Conservation (phyloP, 2,797 vertebrate species). For the Thamnophis elegans region DNA sequence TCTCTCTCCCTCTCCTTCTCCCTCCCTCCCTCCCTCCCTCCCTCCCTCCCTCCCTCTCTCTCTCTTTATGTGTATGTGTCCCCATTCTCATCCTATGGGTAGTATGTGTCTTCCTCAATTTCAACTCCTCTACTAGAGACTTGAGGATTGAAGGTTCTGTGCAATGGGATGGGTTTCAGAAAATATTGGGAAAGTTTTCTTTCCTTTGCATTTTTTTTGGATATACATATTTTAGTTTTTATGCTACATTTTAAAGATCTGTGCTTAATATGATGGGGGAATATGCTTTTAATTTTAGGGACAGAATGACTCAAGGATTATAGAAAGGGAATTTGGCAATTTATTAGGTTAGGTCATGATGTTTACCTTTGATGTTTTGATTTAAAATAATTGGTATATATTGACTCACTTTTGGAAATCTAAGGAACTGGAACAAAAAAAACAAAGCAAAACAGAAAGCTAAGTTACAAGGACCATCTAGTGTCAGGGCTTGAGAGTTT, state of each 20-base stretch:
- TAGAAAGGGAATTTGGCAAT: neutral
- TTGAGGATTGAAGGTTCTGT: neutral
- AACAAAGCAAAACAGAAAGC: neutral
- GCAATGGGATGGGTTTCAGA: neutral
- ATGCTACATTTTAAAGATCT: neutral
- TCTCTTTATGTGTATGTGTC: neutral
- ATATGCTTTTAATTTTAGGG: neutral
- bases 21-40: neutral
- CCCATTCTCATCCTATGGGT: neutral
- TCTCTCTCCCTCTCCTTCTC: neutral
- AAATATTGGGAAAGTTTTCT: neutral
- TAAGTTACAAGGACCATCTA: neutral
- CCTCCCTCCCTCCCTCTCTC: neutral
- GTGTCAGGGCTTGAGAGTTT: neutral
- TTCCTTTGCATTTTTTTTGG: neutral
- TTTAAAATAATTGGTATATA: neutral
- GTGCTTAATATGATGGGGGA: neutral
- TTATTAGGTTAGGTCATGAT: neutral
- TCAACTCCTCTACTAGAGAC: neutral
- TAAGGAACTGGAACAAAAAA: neutral
- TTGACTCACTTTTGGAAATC: neutral
- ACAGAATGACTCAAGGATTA: neutral
- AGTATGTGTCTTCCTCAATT: neutral
- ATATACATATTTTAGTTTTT: neutral
- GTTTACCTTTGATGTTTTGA: neutral